Evolutionary conservation across 2,113 vertebrate genomes (phyloP).

Genomic region (Equus przewalskii): DNA sequence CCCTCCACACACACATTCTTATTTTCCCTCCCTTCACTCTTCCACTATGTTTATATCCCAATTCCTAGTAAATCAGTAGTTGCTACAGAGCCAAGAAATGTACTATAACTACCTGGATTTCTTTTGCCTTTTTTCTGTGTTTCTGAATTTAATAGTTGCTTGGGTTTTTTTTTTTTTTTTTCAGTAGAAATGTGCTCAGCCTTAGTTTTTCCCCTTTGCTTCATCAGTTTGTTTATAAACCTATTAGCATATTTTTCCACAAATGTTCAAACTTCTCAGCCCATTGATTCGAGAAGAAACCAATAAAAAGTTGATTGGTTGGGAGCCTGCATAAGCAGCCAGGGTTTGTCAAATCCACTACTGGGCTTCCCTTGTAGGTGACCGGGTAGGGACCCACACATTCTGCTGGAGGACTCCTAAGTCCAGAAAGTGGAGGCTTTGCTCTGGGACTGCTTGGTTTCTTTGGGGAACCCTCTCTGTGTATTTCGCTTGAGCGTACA

Average conservation of each 20-base stretch:
- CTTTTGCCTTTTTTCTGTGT: neutral
- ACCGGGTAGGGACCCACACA: neutral
- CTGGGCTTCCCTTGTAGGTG: slow-evolving; percentile 33
- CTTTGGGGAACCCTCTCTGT: neutral
- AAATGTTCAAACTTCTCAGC: slow-evolving; percentile 3
- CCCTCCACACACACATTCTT: neutral
- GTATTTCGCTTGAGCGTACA: neutral
- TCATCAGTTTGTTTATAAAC: neutral
- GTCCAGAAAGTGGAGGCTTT: slow-evolving; percentile 2
- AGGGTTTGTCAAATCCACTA: neutral
- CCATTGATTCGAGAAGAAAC: slow-evolving; percentile 27
- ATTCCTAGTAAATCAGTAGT: slow-evolving; percentile 52
- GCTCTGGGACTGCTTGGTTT: neutral
- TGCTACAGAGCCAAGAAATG: neutral
- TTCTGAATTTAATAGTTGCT: slow-evolving; percentile 53
- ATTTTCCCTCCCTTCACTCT: neutral
- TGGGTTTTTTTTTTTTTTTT: neutral
- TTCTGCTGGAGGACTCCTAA: neutral
- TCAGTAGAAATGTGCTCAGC: neutral
- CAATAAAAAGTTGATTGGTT: slow-evolving; percentile 38
- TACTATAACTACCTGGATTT: slow-evolving; percentile 9
- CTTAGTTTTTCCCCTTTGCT: slow-evolving; percentile 36
- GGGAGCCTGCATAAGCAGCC: neutral
- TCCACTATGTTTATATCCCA: slow-evolving; percentile 26
- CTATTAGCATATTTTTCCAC: neutral